Evolutionary conservation across 2,888 invertebrate species (phyloP).

Genomic region (Mystacides longicornis): DNA sequence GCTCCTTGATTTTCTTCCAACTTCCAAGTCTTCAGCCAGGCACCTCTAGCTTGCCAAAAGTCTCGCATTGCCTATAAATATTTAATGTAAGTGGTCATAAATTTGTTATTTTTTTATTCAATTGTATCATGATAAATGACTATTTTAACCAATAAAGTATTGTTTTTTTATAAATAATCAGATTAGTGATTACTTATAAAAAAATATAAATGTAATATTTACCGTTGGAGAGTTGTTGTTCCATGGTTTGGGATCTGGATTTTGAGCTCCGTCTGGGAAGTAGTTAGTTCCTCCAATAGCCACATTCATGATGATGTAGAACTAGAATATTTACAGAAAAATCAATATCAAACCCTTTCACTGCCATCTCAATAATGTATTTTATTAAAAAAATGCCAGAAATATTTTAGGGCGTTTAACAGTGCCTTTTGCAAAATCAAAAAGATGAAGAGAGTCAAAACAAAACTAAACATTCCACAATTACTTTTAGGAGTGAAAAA

Average conservation of each 20-base stretch:
- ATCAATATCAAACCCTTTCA: too few relatives aligned
- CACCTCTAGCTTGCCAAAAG: constrained; percentile 52
- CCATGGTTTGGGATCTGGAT: constrained; percentile 55
- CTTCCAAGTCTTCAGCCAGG: constrained; percentile 56
- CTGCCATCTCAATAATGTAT: too few relatives aligned
- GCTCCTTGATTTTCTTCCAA: constrained; percentile 39
- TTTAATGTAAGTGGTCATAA: not conserved
- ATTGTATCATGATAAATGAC: not conserved
- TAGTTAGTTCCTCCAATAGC: constrained; percentile 60
- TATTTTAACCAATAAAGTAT: too few relatives aligned
- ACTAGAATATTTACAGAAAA: constrained; percentile 35
- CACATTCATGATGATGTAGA: constrained; percentile 57
- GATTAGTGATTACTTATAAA: too few relatives aligned
- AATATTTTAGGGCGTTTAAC: too few relatives aligned
- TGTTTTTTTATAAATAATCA: too few relatives aligned
- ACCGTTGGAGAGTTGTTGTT: constrained; percentile 48
- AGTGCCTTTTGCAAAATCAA: too few relatives aligned
- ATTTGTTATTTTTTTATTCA: not conserved
- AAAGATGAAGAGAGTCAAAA: too few relatives aligned
- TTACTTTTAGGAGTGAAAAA: too few relatives aligned
- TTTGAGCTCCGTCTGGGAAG: constrained; percentile 54
- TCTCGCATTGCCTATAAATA: constrained; percentile 44
- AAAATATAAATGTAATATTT: too few relatives aligned
- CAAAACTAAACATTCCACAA: too few relatives aligned
- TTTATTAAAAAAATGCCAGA: too few relatives aligned